Conservation (phyloP, 2,113 vertebrate species). For the Porphyrio hochstetteri region DNA sequence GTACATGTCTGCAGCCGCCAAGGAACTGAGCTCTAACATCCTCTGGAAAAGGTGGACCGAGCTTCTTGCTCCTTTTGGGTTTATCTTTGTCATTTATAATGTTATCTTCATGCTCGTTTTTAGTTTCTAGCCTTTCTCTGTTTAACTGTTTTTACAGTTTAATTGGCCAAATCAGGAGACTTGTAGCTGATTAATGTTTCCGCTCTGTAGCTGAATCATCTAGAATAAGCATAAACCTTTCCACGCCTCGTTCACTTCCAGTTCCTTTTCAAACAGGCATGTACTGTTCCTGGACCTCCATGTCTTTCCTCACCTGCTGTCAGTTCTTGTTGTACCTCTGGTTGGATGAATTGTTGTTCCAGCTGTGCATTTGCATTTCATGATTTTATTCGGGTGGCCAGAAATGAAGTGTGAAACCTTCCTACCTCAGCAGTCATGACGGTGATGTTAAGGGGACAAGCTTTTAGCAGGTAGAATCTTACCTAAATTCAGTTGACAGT, state of each 20-base stretch:
- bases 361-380: slow-evolving; percentile 17
- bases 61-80: not conserved
- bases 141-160: not conserved
- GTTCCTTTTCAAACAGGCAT: slow-evolving; percentile 28
- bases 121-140: not conserved
- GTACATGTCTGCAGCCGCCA: fast-evolving
- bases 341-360: not conserved
- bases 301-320: slow-evolving; percentile 18
- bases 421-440: not conserved
- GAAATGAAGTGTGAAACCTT: not conserved
- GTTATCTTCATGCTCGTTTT: not conserved
- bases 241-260: slow-evolving; percentile 19
- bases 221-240: not conserved
- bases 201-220: not conserved
- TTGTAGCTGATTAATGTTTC: slow-evolving; percentile 25
- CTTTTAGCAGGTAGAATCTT: not conserved
- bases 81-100: not conserved
- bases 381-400: not conserved
- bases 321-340: not conserved
- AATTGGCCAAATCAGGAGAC: not conserved
- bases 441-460: not conserved
- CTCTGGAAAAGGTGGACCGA: slow-evolving; percentile 9
- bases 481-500: not conserved
- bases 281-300: not conserved
- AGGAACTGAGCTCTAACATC: not conserved